These are phyloP conservation scores for Drosophila tanythrix DNA, from an alignment of 2,888 invertebrate genomes.

Conservation along the genomic window DNA sequence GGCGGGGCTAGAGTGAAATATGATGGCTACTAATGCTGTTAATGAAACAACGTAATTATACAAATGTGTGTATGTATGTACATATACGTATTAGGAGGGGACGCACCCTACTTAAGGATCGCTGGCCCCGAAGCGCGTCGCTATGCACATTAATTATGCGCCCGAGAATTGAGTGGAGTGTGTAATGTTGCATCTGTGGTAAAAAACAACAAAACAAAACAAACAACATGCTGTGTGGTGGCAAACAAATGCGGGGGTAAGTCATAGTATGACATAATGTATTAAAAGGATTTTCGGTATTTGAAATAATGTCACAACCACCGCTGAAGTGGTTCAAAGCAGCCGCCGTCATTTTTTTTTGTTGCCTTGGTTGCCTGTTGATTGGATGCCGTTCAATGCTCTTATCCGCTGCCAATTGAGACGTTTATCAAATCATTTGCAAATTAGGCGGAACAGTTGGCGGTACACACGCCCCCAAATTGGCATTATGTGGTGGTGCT, in stretches of 20 bases:
- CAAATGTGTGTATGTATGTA: constrained; percentile 25
- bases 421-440: constrained; percentile 58
- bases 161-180: constrained; percentile 40
- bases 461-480: constrained; percentile 49
- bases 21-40: constrained; percentile 82
- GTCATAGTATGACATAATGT: constrained; percentile 54
- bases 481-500: constrained; percentile 13
- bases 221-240: constrained; percentile 40
- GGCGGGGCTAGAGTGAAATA: constrained; percentile 70
- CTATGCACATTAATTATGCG: constrained; percentile 80
- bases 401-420: constrained; percentile 14
- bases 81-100: constrained; percentile 62
- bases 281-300: constrained; percentile 65
- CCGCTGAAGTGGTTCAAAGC: constrained; percentile 44
- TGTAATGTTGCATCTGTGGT: constrained; percentile 43
- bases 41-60: constrained; percentile 83
- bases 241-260: constrained; percentile 52
- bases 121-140: constrained; percentile 62
- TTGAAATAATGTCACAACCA: constrained; percentile 41
- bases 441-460: constrained; percentile 56
- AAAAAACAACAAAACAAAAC: constrained; percentile 32
- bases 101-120: constrained; percentile 72
- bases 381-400: constrained; percentile 13
- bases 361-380: constrained; percentile 3
- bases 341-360: constrained; percentile 15